These are phyloP conservation scores for Caerostris darwini DNA, from an alignment of 1,140 invertebrate genomes.

Conservation along the genomic window DNA sequence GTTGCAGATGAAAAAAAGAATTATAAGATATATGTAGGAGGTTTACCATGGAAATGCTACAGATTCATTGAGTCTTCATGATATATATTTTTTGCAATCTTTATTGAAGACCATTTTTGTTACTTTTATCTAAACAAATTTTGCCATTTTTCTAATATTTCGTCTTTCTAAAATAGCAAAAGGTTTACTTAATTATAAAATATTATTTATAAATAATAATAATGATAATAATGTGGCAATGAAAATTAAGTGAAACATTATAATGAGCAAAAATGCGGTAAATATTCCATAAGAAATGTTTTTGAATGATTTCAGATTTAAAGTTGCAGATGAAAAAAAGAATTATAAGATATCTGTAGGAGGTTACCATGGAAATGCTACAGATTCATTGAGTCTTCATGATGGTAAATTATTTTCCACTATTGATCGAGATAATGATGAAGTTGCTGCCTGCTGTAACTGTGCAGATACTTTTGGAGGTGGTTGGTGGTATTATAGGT, in stretches of 20 bases:
- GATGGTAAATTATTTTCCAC: conserved; percentile 89
- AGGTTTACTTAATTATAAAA: too few species aligned
- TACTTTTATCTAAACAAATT: too few species aligned
- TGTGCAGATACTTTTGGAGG: conserved; percentile 85
- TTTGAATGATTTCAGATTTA: conserved; percentile 81
- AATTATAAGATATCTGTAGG: conserved; percentile 86
- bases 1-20: conserved; percentile 86
- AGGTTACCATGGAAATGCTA: conserved; percentile 85
- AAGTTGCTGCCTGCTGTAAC: conserved; percentile 86
- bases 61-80: conserved; percentile 88
- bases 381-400: conserved; percentile 87
- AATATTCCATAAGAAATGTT: background rate
- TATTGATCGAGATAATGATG: conserved; percentile 88
- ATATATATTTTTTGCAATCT: conserved; percentile 81
- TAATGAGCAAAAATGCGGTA: background rate
- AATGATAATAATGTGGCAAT: too few species aligned
- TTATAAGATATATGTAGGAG: conserved; percentile 86
- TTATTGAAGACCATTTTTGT: too few species aligned
- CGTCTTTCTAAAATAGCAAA: too few species aligned
- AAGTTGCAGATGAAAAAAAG: conserved; percentile 86
- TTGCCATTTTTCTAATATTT: too few species aligned
- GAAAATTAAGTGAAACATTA: too few species aligned
- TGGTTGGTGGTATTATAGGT: conserved; percentile 87
- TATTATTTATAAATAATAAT: too few species aligned
- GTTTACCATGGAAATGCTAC: conserved; percentile 86